These are phyloP conservation scores for Eubucco bourcierii DNA, from an alignment of 2,113 vertebrate species.

Conservation along the genomic window DNA sequence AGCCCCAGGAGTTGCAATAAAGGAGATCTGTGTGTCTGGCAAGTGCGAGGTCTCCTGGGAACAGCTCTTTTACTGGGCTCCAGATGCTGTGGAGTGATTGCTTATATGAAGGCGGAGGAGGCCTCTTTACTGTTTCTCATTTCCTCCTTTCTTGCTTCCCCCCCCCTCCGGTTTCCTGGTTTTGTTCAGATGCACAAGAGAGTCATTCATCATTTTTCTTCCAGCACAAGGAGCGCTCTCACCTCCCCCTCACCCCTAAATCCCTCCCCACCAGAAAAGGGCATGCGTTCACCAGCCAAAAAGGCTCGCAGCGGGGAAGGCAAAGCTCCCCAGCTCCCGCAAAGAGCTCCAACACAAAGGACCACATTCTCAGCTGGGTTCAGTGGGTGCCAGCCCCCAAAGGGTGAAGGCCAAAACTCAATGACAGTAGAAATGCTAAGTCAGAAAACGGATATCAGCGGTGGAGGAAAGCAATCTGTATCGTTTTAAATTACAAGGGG, in stretches of 20 bases:
- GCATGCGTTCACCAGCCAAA: constrained; percentile 44
- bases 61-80: constrained; percentile 48
- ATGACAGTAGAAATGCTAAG: constrained; percentile 16
- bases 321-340: constrained; percentile 36
- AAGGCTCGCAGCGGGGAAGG: constrained; percentile 53
- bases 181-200: constrained; percentile 72
- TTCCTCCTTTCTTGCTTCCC: constrained; percentile 52
- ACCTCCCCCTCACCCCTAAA: constrained; percentile 65
- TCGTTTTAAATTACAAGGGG: neutral
- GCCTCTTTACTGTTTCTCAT: constrained; percentile 66
- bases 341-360: constrained; percentile 34
- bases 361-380: constrained; percentile 53
- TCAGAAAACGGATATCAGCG: neutral
- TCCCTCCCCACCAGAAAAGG: constrained; percentile 63
- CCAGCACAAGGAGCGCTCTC: constrained; percentile 63
- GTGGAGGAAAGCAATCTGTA: neutral
- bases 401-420: constrained; percentile 43
- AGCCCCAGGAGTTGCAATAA: neutral
- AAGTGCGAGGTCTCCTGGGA: constrained; percentile 48
- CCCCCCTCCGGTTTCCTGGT: constrained; percentile 46
- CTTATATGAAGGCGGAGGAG: constrained; percentile 55
- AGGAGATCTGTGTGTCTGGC: constrained; percentile 30
- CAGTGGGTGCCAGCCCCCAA: constrained; percentile 36
- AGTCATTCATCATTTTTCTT: constrained; percentile 69
- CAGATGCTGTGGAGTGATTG: constrained; percentile 62